These are phyloP conservation scores for Ophiodon elongatus DNA, from an alignment of 2,113 vertebrate species.

Conservation along the genomic window DNA sequence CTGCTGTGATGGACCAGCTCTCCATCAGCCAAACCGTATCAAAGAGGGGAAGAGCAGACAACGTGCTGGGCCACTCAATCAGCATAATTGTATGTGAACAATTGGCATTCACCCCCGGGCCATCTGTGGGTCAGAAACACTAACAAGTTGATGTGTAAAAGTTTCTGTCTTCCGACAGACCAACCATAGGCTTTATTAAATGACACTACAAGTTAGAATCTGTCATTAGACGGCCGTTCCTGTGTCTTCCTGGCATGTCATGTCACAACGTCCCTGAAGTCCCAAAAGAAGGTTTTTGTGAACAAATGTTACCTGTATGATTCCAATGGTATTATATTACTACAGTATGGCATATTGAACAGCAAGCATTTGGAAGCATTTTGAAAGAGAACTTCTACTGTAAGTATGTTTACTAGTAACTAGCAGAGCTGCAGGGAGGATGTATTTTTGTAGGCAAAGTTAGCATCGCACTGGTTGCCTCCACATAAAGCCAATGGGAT, in stretches of 20 bases:
- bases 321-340: background rate
- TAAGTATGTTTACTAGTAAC: background rate
- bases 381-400: background rate
- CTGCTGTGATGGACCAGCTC: constrained; percentile 36
- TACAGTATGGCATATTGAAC: no score
- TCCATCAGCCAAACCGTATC: constrained; percentile 30
- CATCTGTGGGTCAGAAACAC: background rate
- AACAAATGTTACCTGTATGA: background rate
- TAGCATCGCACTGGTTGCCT: no score
- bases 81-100: constrained; percentile 28
- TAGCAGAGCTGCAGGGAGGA: background rate
- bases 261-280: background rate
- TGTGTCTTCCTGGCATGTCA: background rate
- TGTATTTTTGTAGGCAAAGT: background rate
- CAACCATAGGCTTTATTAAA: background rate
- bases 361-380: background rate
- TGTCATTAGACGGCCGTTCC: background rate
- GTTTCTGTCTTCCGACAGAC: background rate
- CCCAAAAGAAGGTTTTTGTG: background rate
- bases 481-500: no score
- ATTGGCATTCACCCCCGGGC: background rate
- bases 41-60: constrained; percentile 27
- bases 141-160: constrained; percentile 11
- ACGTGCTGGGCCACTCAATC: constrained; percentile 24
- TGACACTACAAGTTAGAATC: background rate